These are phyloP conservation scores for Drosophila kuntzei DNA, from an alignment of 2,888 invertebrate species.

Conservation along the genomic window DNA sequence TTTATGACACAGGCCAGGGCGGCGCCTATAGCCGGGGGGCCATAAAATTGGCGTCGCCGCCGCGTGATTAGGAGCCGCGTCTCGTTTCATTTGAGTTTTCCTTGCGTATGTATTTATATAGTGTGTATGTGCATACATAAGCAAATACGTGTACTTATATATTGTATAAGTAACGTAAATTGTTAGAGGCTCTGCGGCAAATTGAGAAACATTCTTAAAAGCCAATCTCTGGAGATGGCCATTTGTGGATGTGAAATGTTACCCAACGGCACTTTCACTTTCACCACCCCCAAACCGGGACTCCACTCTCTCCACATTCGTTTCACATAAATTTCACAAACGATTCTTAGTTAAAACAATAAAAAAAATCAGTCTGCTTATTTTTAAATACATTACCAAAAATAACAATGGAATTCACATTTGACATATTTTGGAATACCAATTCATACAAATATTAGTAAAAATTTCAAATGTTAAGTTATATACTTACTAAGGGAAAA, in stretches of 20 bases:
- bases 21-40: constrained; percentile 64
- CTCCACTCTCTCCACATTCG: background rate
- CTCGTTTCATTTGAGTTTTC: constrained; percentile 68
- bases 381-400: constrained; percentile 4
- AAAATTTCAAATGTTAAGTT: background rate
- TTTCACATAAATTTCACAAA: constrained; percentile 11
- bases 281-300: background rate
- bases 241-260: constrained; percentile 49
- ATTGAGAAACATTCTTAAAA: constrained; percentile 48
- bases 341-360: constrained; percentile 15
- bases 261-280: constrained; percentile 39
- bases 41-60: constrained; percentile 67
- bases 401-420: background rate
- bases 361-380: constrained; percentile 25
- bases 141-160: constrained; percentile 36
- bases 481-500: too few species aligned
- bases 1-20: constrained; percentile 59
- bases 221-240: constrained; percentile 58
- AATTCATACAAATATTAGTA: constrained; percentile 7
- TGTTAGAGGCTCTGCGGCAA: constrained; percentile 24
- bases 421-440: constrained; percentile 1
- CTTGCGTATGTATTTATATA: constrained; percentile 26
- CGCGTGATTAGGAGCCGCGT: constrained; percentile 67
- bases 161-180: constrained; percentile 47
- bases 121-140: constrained; percentile 4